Conservation (phyloP, 2,888 invertebrate genomes). For the Coelinius sp. region DNA sequence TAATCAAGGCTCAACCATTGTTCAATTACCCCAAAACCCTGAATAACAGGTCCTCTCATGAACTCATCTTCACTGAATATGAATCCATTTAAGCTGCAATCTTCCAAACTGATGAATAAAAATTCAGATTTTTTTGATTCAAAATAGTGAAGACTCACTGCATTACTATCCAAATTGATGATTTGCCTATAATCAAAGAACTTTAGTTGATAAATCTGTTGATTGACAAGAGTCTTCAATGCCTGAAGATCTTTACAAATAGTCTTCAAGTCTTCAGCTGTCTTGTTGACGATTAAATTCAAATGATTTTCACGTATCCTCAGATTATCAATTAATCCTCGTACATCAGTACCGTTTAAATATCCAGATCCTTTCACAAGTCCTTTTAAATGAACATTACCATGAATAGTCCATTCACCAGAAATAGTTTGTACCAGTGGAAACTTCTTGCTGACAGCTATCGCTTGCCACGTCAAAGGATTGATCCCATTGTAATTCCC, state of each 20-base stretch:
- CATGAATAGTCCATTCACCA: constrained; percentile 71
- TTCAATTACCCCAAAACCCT: constrained; percentile 71
- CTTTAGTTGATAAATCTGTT: constrained; percentile 71
- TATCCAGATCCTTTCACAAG: constrained; percentile 61
- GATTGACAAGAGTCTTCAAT: constrained; percentile 53
- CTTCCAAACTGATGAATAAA: constrained; percentile 67
- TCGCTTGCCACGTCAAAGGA: constrained; percentile 51
- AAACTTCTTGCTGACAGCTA: constrained; percentile 45
- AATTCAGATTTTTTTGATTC: constrained; percentile 62
- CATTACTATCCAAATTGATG: constrained; percentile 56
- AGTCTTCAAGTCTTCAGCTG: constrained; percentile 43
- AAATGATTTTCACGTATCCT: constrained; percentile 27
- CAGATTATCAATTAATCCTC: constrained; percentile 57
- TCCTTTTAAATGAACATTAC: constrained; percentile 67
- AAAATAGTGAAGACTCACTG: constrained; percentile 63
- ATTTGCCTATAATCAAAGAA: constrained; percentile 71
- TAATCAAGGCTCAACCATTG: constrained; percentile 69
- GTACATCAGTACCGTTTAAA: constrained; percentile 64
- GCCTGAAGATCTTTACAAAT: constrained; percentile 47
- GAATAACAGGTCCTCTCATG: constrained; percentile 50
- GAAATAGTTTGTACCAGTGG: constrained; percentile 67
- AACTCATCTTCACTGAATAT: constrained; percentile 67
- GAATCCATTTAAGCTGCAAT: constrained; percentile 71
- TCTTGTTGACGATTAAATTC: background rate
- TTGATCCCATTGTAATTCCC: constrained; percentile 52